Evolutionary conservation across 1,140 invertebrate species (phyloP), one percentile per base, ranked within the genome.

Genomic region (Steinernema khuongi): DNA sequence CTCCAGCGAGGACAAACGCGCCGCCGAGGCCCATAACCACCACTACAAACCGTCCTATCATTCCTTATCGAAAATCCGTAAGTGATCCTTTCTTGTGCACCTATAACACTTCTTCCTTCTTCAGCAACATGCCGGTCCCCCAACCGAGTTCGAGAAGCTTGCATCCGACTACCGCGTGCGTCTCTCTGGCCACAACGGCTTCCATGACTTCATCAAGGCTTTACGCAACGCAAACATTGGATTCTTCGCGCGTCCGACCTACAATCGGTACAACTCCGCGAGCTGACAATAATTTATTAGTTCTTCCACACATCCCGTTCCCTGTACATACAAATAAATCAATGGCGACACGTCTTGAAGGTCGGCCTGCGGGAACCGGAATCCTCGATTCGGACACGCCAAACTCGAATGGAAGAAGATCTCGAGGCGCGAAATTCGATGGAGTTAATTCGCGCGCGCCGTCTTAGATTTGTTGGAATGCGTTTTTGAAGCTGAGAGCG

Each of bases 141-240:
- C 33, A 50, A 80, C 80, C 11, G 60, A 72, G 36, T 80, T 80
- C 60, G 79, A 80, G 28, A 77, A 73, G 26, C 68, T 80, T 0
- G 80, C 82, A 30, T 68, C 82, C 26, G 79, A 80, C 72, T 80
- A 80, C 60, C 73, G 77, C 32, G 79, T 60, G 30, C 74, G 79
- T 17, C 69, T 80, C 26, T 68, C 28, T 19, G 74, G 79, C 26
- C 44, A 73, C 26, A 80, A 80, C 60, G 78, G 78, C 1, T 66
- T 79, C 73, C 81, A 79, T 50, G 79, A 84, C 30, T 33, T 80
- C 29, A 73, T 80, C 30, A 81, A 79, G 76, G 79, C 79, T 32
- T 60, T 80, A 33, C 72, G 81, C 7, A 80, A 80, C 68, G 79
- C 81, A 28, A 77, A 80, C 67, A 80, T 80, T 30, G 78, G 77